Base-by-base conservation (phyloP, 2,888 invertebrate genomes). In the Ormia ochracea region DNA sequence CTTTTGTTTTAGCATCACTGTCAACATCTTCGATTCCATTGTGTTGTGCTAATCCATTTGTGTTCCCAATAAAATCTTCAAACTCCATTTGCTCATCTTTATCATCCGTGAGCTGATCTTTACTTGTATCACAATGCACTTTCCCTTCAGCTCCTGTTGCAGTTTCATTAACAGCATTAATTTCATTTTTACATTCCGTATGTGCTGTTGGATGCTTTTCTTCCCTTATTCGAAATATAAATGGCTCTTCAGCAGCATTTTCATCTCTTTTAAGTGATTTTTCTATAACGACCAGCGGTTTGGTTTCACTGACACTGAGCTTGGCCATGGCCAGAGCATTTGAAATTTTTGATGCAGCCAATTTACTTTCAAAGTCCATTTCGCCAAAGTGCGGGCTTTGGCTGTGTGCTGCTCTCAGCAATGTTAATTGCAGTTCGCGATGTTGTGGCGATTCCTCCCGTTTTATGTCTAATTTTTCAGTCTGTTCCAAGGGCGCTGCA, bases 291-390 rank as follows among this genome's bases (percentile, higher is more conserved):
- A 43, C 31, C 14, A 50, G 19, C 33, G 63, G 14, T 48, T 69
- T 56, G 19, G 41, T 33, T 45, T 68, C 78, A 23, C 74, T 70
- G n/a, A 76, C 68, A 56, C 69, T 83, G 72, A 21, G 68, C 84
- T 84, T 86, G 74, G 84, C 83, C 82, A 84, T 82, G 33, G 86
- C 82, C 81, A 87, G 73, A 14, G 84, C 87, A 77, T 85, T 86
- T 54, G 89, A 85, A 74, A 89, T 89, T 83, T 88, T 89, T 31
- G 89, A 89, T 41, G 88, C 89, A 7, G 87, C 86, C 68, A 89
- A 82, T 83, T 88, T 88, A 69, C 88, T 86, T 76, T 90, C 90
- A 70, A 88, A 88, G 81, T 89, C 89, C 84, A 88, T 86, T 82
- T 87, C 86, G 23, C 82, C 82, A 23, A 85, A 83, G 72, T 84